These are phyloP conservation scores for Oreochromis tanganicae DNA, from an alignment of 2,113 vertebrate genomes.

Conservation along the genomic window DNA sequence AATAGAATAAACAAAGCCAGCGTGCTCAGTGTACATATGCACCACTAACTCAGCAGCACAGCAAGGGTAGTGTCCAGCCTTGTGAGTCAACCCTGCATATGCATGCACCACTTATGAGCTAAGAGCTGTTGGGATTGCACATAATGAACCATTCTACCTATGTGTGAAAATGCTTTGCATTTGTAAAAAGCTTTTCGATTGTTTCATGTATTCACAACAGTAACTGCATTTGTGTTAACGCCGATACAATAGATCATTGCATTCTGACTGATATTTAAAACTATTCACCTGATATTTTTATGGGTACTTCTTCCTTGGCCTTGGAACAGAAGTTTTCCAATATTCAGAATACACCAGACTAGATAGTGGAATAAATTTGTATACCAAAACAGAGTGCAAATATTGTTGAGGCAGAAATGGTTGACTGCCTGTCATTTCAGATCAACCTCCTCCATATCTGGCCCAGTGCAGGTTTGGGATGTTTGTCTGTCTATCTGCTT, in stretches of 20 bases:
- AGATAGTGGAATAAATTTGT: constrained; percentile 46
- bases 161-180: constrained; percentile 21
- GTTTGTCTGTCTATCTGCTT: constrained; percentile 58
- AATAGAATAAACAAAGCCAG: constrained; percentile 76
- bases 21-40: constrained; percentile 71
- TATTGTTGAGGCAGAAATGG: constrained; percentile 51
- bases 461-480: constrained; percentile 47
- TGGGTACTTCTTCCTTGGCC: background rate
- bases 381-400: constrained; percentile 53
- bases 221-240: background rate
- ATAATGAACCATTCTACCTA: constrained; percentile 40
- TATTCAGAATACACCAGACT: constrained; percentile 15
- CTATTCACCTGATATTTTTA: background rate
- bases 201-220: background rate
- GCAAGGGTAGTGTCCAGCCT: constrained; percentile 40
- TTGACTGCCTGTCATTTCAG: constrained; percentile 60
- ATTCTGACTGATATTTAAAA: background rate
- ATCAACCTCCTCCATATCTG: constrained; percentile 56
- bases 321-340: constrained; percentile 6
- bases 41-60: constrained; percentile 47
- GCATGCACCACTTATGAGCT: constrained; percentile 38
- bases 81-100: constrained; percentile 25
- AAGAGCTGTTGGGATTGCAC: constrained; percentile 12
- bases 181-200: background rate
- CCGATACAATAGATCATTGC: background rate